These are phyloP conservation scores for Agonum fuliginosum DNA, from an alignment of 2,888 invertebrate species.

Conservation along the genomic window DNA sequence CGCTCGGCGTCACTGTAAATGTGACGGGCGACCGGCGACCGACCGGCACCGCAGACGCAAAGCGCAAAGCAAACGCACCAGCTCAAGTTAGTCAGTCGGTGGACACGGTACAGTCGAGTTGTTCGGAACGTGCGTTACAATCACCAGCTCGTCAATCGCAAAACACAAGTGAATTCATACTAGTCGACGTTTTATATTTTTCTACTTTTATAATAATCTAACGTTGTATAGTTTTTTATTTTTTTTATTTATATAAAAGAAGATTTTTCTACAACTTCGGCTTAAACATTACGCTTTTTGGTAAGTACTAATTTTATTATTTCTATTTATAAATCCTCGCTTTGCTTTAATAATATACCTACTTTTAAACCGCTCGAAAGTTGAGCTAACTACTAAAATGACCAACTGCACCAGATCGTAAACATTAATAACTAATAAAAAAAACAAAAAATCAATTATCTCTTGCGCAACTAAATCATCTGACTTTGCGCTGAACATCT, in stretches of 20 bases:
- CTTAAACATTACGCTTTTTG: slow-evolving; percentile 69
- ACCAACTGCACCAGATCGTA: slow-evolving; percentile 11
- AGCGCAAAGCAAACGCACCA: not conserved
- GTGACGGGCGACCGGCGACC: slow-evolving; percentile 68
- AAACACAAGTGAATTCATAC: slow-evolving; percentile 68
- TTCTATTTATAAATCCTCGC: slow-evolving; percentile 5
- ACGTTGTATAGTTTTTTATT: slow-evolving; percentile 71
- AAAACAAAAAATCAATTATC: not conserved
- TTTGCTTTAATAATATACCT: not conserved
- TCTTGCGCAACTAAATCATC: slow-evolving; percentile 10
- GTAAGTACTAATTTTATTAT: slow-evolving; percentile 66
- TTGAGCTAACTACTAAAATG: not conserved
- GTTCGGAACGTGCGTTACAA: slow-evolving; percentile 31
- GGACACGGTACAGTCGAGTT: slow-evolving; percentile 55
- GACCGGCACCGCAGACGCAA: slow-evolving; percentile 65
- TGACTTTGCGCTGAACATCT: not conserved
- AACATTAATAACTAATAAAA: not conserved
- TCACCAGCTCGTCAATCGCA: slow-evolving; percentile 44
- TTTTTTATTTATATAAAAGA: slow-evolving; percentile 68
- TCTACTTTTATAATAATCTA: slow-evolving; percentile 71
- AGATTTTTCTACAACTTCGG: slow-evolving; percentile 68
- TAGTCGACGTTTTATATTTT: slow-evolving; percentile 73
- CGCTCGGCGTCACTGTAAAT: slow-evolving; percentile 68
- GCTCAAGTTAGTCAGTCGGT: slow-evolving; percentile 47
- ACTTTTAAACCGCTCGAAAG: not conserved